Base-by-base conservation (phyloP, 2,797 vertebrate genomes). In the Manis javanica region DNA sequence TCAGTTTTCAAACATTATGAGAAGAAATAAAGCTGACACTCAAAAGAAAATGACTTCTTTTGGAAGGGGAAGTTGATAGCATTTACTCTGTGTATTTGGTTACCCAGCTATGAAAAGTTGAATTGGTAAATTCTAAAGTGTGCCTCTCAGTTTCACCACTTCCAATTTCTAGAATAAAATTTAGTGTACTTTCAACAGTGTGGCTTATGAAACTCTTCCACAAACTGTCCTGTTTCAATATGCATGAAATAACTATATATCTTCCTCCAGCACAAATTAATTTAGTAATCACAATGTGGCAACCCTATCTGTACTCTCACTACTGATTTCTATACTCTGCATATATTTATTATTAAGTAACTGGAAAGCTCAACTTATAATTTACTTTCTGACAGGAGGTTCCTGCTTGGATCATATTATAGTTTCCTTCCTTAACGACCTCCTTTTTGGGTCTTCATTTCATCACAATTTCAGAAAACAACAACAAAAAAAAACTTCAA, bases 71-170 rank as follows among this genome's bases (percentile, higher is more conserved):
- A 93, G 84, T 26, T 42, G 31, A 74, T 26, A 93, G 55, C 19
- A 77, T 83, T 68, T 94, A 93, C 49, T 68, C 37, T 87, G 10
- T 49, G 55, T 7, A 46, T 79, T 26, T 78, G 34, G 89, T 89
- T 42, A 78, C 26, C 19, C 69, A 61, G n/a, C 37, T 39, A 87
- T n/a, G 75, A 8, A 95, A 96, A 90, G 37, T 8, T 66, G 19
- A 94, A 84, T n/a, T 55, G 49, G 39, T 63, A 79, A 92, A 95
- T 11, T 72, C 15, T 81, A 81, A 95, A 92, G 16, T 57, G 13
- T 92, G 37, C 29, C 39, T 82, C 68, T 90, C 31, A 57, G 68
- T 74, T 90, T 31, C 13, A 59, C 39, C 49, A n/a, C 3, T 5
- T 68, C 10, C n/a, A 42, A 46, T n/a, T 90, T 34, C 14, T 75